These are phyloP conservation scores for Sceloporus undulatus DNA, from an alignment of 2,113 vertebrate genomes.

Conservation along the genomic window DNA sequence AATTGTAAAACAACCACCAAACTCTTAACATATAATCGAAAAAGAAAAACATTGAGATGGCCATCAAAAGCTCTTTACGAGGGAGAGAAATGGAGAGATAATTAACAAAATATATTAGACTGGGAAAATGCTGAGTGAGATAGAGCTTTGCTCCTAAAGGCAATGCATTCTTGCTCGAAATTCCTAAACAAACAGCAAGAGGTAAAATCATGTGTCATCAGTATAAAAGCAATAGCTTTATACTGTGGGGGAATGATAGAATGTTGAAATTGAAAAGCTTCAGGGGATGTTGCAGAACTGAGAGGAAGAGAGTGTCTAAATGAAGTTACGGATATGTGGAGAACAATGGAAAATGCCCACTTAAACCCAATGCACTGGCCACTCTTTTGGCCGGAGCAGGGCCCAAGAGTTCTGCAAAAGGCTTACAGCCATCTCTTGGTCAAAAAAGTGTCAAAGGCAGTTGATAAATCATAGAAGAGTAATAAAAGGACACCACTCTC, in stretches of 20 bases:
- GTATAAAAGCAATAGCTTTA: slow-evolving; percentile 28
- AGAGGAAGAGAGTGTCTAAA: slow-evolving; percentile 22
- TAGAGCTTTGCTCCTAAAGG: slow-evolving; percentile 35
- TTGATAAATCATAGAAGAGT: slow-evolving; percentile 44
- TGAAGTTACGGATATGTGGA: slow-evolving; percentile 38
- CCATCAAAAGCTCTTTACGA: slow-evolving; percentile 57
- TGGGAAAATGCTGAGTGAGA: slow-evolving; percentile 51
- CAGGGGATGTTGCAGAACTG: slow-evolving; percentile 21
- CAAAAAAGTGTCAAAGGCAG: slow-evolving; percentile 47
- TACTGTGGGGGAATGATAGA: neutral
- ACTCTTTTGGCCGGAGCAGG: slow-evolving; percentile 3
- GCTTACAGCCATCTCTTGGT: slow-evolving; percentile 27
- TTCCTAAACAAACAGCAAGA: slow-evolving; percentile 39
- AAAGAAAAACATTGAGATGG: slow-evolving; percentile 53
- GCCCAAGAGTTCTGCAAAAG: slow-evolving; percentile 27
- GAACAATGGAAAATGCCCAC: slow-evolving; percentile 32
- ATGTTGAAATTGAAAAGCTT: slow-evolving; percentile 43
- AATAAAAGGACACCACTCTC: slow-evolving; percentile 46
- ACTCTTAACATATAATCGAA: slow-evolving; percentile 44
- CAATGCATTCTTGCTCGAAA: slow-evolving; percentile 25
- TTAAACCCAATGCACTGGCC: slow-evolving; percentile 42
- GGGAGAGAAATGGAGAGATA: slow-evolving; percentile 54
- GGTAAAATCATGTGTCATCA: slow-evolving; percentile 33
- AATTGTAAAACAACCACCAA: slow-evolving; percentile 47
- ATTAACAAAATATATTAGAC: slow-evolving; percentile 63